Conservation (phyloP, 2,888 invertebrate species). For the Brachyptera putata region DNA sequence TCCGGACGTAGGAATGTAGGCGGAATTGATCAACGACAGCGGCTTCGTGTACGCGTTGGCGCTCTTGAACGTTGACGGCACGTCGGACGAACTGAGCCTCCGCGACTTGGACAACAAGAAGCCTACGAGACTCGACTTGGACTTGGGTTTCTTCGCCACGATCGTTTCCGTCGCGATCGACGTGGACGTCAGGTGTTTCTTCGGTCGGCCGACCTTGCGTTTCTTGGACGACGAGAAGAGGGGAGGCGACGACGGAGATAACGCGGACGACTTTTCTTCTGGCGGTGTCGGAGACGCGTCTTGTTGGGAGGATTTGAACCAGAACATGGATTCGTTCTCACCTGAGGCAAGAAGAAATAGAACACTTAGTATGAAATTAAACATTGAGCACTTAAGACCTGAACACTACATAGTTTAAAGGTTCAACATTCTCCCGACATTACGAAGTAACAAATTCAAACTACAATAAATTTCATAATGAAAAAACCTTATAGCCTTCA, state of each 20-base stretch:
- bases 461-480: too few species aligned
- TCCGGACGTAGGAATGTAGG: not conserved
- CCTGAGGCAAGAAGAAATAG: slow-evolving; percentile 22
- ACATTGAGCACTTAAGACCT: too few species aligned
- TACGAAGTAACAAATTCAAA: too few species aligned
- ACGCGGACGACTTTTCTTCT: not conserved
- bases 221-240: slow-evolving; percentile 52
- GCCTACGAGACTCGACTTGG: slow-evolving; percentile 61
- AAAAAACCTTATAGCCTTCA: too few species aligned
- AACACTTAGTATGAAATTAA: not conserved
- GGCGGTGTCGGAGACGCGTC: slow-evolving; percentile 12
- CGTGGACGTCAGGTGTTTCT: slow-evolving; percentile 59
- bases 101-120: slow-evolving; percentile 48
- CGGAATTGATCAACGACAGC: slow-evolving; percentile 1
- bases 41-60: not conserved
- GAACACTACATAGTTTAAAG: too few species aligned
- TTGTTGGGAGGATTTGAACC: slow-evolving; percentile 25
- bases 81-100: slow-evolving; percentile 12
- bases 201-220: slow-evolving; percentile 76
- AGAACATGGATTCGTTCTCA: slow-evolving; percentile 28
- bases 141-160: slow-evolving; percentile 63
- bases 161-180: slow-evolving; percentile 69
- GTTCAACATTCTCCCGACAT: too few species aligned
- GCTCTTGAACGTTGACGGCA: slow-evolving; percentile 19
- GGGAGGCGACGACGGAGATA: slow-evolving; percentile 39